Base-by-base conservation (phyloP, 2,113 vertebrate species). In the Sinocyclocheilus anshuiensis region DNA sequence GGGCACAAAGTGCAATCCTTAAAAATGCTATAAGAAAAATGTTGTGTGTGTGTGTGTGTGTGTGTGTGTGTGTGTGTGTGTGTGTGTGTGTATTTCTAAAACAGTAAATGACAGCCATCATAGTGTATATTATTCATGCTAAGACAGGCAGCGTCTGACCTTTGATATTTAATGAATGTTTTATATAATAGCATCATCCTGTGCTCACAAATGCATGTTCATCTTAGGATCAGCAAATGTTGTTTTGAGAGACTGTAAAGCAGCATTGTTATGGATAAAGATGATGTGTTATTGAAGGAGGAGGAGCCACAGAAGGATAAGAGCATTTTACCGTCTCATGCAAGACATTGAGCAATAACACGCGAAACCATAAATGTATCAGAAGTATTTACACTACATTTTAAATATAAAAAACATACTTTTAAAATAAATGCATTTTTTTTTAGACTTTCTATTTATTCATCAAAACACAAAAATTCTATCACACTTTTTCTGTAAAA, bases 1-100 rank as follows among this genome's bases (percentile, higher is more conserved):
- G 94, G 95, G 92, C 91, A 94, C 93, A 94, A 95, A 93, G 93
- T 71, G 94, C 91, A 94, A 95, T 92, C 89, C 94, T 93, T 94
- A 24, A 91, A 92, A 84, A 89, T n/a, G 81, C 81, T 78, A 84
- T 81, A 77, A 87, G 94, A 94, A 93, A 90, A 92, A 93, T 65
- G 83, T 84, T 33, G 33, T 33, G 33, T 33, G 33, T 33, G 33
- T 33, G 33, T 33, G 33, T 33, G 33, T 33, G 33, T 33, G 2
- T 33, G 33, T 33, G 33, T 33, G 33, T 33, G 33, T 33, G 33
- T 33, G 33, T 33, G 33, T 33, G 33, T 33, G 33, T 33, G 33
- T 33, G 33, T 33, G 33, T 33, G 33, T 33, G 5, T 39, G 39
- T n/a, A n/a, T n/a, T n/a, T n/a, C n/a, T n/a, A n/a, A n/a, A n/a